These are phyloP conservation scores for Sebastes diploproa DNA, from an alignment of 2,797 vertebrate genomes.

Conservation along the genomic window DNA sequence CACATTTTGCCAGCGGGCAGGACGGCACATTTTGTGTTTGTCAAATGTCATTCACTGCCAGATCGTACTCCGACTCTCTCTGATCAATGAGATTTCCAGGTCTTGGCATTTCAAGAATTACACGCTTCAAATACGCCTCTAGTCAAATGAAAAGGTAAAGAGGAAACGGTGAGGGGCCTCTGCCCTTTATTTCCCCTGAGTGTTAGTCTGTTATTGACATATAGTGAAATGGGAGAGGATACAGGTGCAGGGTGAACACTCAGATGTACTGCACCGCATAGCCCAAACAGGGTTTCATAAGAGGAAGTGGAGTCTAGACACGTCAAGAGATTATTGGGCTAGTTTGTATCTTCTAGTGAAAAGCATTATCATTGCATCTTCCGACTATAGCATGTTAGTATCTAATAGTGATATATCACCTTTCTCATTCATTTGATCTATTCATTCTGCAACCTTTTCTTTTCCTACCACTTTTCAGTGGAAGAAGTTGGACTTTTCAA, in stretches of 20 bases:
- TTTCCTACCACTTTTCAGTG: background rate
- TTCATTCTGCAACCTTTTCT: background rate
- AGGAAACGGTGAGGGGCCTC: conserved; percentile 12
- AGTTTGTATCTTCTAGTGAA: background rate
- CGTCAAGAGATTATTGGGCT: background rate
- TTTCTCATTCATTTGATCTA: background rate
- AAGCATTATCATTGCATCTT: background rate
- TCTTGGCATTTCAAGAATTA: conserved; percentile 46
- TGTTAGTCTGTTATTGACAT: background rate
- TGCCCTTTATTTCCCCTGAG: conserved; percentile 12
- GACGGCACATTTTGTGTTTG: background rate
- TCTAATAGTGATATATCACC: background rate
- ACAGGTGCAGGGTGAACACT: conserved; percentile 42
- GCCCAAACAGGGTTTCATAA: background rate
- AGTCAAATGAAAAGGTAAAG: conserved; percentile 24
- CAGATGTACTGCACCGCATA: background rate
- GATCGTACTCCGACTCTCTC: background rate
- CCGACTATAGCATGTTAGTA: background rate
- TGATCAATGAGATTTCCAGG: conserved; percentile 21
- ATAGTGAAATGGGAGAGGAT: conserved; percentile 8
- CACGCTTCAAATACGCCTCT: background rate
- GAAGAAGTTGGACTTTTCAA: background rate
- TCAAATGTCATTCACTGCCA: background rate
- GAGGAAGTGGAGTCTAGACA: conserved; percentile 59
- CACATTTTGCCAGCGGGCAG: background rate